Conservation (phyloP, 1,140 invertebrate genomes). For the Calliopsis andreniformis region DNA sequence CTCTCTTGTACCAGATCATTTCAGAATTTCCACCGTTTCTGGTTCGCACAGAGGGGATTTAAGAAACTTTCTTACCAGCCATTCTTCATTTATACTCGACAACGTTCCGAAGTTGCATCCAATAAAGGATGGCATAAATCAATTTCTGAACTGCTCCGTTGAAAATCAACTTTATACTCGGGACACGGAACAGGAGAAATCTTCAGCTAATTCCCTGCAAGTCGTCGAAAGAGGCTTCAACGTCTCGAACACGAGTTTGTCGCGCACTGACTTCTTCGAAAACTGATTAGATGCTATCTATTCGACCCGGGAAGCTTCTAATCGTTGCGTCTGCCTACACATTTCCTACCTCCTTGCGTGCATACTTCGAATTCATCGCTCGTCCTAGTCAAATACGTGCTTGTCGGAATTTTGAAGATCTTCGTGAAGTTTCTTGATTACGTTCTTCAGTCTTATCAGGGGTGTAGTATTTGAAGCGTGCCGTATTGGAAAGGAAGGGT, state of each 20-base stretch:
- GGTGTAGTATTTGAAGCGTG: neutral
- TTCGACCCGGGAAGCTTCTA: slow-evolving; percentile 7
- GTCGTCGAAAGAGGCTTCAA: slow-evolving; percentile 31
- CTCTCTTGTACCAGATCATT: neutral
- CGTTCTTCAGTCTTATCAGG: too few relatives aligned
- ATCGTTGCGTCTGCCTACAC: slow-evolving; percentile 3
- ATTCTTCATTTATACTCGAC: slow-evolving; percentile 12
- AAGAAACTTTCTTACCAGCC: neutral
- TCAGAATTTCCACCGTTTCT: neutral
- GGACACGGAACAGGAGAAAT: neutral
- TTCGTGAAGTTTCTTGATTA: too few relatives aligned
- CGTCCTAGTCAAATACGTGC: neutral
- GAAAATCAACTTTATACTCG: slow-evolving; percentile 8
- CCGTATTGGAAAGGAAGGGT: too few relatives aligned
- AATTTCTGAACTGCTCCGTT: neutral
- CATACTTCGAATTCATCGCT: slow-evolving; percentile 5
- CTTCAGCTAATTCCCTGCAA: slow-evolving; percentile 34
- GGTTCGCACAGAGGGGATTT: neutral
- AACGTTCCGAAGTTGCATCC: neutral
- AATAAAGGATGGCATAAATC: slow-evolving; percentile 20
- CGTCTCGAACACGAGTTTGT: neutral
- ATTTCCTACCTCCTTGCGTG: neutral
- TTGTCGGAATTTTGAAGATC: slow-evolving; percentile 8
- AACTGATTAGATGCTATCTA: slow-evolving; percentile 2
- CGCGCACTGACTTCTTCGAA: neutral